phyloP scores from a whole-genome alignment of 2,888 invertebrate genomes.

The Clunio marinus region DNA sequence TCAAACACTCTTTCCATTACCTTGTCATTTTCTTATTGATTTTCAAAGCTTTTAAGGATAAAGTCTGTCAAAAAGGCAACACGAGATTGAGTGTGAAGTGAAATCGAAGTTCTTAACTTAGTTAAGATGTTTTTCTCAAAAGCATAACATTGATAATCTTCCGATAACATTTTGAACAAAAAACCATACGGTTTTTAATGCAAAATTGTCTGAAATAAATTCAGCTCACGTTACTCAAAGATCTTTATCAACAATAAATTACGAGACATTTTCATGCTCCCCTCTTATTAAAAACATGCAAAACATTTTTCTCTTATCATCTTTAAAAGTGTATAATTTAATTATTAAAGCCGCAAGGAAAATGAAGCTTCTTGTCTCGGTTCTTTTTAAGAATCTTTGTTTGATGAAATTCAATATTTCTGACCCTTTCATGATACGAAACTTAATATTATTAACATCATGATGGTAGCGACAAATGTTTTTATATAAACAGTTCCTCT shows the following conservation, averaged over 20 bases:
- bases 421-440: neutral
- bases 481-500: too few relatives aligned
- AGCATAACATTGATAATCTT: neutral
- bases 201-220: neutral
- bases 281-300: neutral
- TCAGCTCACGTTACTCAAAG: constrained; percentile 21
- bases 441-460: too few relatives aligned
- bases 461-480: too few relatives aligned
- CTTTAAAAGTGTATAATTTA: neutral
- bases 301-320: constrained; percentile 8
- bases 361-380: too few relatives aligned
- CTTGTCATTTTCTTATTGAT: too few relatives aligned
- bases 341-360: neutral
- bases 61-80: too few relatives aligned
- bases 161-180: neutral
- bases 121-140: too few relatives aligned
- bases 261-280: constrained; percentile 30
- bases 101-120: too few relatives aligned
- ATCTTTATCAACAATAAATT: constrained; percentile 24
- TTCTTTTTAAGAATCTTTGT: too few relatives aligned
- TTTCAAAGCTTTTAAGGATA: too few relatives aligned
- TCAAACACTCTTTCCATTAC: too few relatives aligned
- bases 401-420: neutral
- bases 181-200: neutral
- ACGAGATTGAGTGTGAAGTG: too few relatives aligned